Evolutionary conservation across 2,113 vertebrate genomes (phyloP).

Genomic region (Electrona antarctica): DNA sequence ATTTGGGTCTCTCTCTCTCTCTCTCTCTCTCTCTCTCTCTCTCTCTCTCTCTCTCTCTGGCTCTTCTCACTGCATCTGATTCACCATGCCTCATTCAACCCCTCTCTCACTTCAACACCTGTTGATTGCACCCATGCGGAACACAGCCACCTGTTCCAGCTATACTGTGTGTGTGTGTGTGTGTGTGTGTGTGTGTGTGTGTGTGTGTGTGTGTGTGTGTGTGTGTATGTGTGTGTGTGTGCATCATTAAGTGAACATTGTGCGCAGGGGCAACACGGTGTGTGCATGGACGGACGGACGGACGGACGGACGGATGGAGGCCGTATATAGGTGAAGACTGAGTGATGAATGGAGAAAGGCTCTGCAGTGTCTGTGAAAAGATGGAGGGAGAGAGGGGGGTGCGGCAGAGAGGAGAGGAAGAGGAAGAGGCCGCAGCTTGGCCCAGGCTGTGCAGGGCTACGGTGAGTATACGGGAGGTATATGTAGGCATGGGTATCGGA

Average conservation of each 20-base stretch:
- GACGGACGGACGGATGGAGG: neutral
- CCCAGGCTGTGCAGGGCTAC: neutral
- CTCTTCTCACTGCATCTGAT: constrained; percentile 29
- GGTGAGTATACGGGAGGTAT: constrained; percentile 13
- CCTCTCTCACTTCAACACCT: constrained; percentile 54
- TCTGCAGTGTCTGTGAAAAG: neutral
- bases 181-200: neutral
- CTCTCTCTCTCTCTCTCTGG: constrained; percentile 11
- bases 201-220: neutral
- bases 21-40: constrained; percentile 11
- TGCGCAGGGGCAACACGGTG: neutral
- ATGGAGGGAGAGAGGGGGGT: neutral
- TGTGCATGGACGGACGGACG: neutral
- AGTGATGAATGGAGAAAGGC: neutral
- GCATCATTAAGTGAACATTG: constrained; percentile 13
- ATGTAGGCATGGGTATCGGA: constrained; percentile 16
- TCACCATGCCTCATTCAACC: constrained; percentile 27
- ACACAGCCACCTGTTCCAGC: constrained; percentile 59
- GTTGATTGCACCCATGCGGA: constrained; percentile 46
- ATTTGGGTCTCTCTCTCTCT: constrained; percentile 18
- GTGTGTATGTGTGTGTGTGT: neutral
- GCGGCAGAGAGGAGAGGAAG: neutral
- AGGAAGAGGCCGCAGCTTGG: neutral
- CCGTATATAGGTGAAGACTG: neutral
- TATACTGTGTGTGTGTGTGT: neutral